Evolutionary conservation across 2,797 vertebrate genomes (phyloP), one percentile per base, ranked within the genome.

Genomic region (Discoglossus pictus): DNA sequence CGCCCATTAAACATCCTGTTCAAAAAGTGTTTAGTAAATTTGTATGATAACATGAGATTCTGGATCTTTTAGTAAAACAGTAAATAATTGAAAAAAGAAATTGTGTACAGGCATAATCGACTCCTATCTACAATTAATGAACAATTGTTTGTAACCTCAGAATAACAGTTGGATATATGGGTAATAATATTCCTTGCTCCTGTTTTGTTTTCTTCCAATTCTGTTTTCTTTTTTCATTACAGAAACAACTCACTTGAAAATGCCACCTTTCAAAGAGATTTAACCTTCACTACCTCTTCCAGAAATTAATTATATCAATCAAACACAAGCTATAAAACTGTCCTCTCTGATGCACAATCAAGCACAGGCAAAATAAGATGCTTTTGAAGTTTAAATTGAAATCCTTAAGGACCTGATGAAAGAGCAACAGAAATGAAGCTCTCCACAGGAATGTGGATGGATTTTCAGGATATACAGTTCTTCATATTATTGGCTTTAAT

Each of bases 351-450:
- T 54, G 17, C 51, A 42, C 20, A 17, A 40, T 51, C 43, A 56
- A 60, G 46, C 42, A 23, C 24, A 63, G 18, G 42, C 8, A 12
- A 54, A 48, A 61, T n/a, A 17, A 54, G 9, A 55, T 47, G 42
- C 51, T 55, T 63, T 55, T 35, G 12, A 63, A 50, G 51, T 71
- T 43, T 43, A 64, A 63, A 71, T 50, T 55, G 55, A 66, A 66
- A 61, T 48, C 54, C 50, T 61, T 47, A 43, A 66, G 50, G 55
- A 61, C 34, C 18, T 34, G 17, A 61, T 61, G 40, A 66, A 61
- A 72, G 46, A 48, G 42, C 56, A 54, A 47, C 10, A 17, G 53
- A 61, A 61, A 50, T 53, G 35, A 66, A 61, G 56, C 27, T 53
- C 18, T 38, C 18, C 25, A 35, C 23, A 8, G n/a, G 42, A 43